Conservation (phyloP, 2,113 vertebrate genomes). For the Pedionomus torquatus region DNA sequence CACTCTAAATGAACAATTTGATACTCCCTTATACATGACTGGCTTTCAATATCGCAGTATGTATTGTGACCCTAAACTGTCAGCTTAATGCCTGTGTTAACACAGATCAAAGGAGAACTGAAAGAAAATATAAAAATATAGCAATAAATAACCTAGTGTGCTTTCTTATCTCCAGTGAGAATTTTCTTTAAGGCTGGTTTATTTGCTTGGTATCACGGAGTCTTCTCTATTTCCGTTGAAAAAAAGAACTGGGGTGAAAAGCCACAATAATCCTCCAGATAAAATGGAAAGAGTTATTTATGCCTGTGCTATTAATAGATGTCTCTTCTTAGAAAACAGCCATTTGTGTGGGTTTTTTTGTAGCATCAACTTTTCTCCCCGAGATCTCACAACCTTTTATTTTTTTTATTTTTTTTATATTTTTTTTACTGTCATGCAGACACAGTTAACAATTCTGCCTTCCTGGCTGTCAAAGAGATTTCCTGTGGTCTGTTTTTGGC, state of each 20-base stretch:
- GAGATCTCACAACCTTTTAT: background rate
- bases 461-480: conserved; percentile 36
- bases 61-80: background rate
- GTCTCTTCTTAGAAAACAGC: conserved; percentile 49
- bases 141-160: conserved; percentile 17
- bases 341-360: background rate
- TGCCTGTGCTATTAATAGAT: conserved; percentile 45
- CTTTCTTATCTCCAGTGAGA: conserved; percentile 13
- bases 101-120: conserved; percentile 22
- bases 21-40: background rate
- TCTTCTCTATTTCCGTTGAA: conserved; percentile 13
- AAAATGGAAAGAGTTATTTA: conserved; percentile 57
- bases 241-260: conserved; percentile 28
- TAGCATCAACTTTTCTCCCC: background rate
- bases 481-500: conserved; percentile 41
- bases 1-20: background rate
- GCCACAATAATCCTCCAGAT: conserved; percentile 30
- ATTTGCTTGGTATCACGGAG: conserved; percentile 12
- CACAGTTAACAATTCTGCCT: conserved; percentile 17
- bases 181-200: conserved; percentile 20
- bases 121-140: conserved; percentile 35
- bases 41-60: background rate
- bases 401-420: background rate
- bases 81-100: conserved; percentile 10
- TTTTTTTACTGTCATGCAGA: background rate